phyloP scores from a whole-genome alignment of 2,797 vertebrate species.

The Eutrigla gurnardus region DNA sequence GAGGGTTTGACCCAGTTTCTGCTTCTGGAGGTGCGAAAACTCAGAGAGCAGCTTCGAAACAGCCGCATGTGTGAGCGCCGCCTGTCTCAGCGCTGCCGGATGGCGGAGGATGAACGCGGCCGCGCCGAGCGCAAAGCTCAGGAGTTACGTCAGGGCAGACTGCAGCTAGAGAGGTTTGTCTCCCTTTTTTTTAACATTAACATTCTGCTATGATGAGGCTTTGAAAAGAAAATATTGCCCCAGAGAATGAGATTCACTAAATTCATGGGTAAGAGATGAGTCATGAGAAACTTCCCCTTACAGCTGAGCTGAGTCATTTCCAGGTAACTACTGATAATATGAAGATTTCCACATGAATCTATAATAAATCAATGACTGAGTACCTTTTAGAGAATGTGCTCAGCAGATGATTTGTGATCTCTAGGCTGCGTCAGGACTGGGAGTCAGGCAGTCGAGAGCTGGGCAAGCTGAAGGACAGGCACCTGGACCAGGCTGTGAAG shows the following conservation, averaged over 20 bases:
- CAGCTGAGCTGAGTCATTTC: not conserved
- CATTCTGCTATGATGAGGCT: not conserved
- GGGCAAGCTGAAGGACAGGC: slow-evolving; percentile 90
- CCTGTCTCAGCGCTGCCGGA: slow-evolving; percentile 89
- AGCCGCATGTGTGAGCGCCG: slow-evolving; percentile 89
- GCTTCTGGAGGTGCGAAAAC: slow-evolving; percentile 92
- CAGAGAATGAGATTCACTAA: not conserved
- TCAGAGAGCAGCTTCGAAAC: slow-evolving; percentile 88
- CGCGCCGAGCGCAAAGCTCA: slow-evolving; percentile 86
- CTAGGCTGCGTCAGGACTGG: slow-evolving; percentile 89
- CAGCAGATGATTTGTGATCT: slow-evolving; percentile 35
- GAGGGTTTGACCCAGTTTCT: slow-evolving; percentile 96
- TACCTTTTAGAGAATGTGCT: not conserved
- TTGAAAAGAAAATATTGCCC: not conserved
- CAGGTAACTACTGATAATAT: no score
- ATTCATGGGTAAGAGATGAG: not conserved
- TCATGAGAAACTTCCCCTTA: not conserved
- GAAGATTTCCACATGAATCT: not conserved
- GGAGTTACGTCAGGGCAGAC: slow-evolving; percentile 86
- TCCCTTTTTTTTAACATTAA: not conserved
- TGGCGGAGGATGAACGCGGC: slow-evolving; percentile 89
- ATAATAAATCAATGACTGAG: slow-evolving; percentile 3
- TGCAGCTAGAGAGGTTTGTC: slow-evolving; percentile 86
- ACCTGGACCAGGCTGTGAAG: slow-evolving; percentile 94
- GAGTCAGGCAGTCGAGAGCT: slow-evolving; percentile 87